phyloP scores from a whole-genome alignment of 2,797 vertebrate species.

The Melopsittacus undulatus region DNA sequence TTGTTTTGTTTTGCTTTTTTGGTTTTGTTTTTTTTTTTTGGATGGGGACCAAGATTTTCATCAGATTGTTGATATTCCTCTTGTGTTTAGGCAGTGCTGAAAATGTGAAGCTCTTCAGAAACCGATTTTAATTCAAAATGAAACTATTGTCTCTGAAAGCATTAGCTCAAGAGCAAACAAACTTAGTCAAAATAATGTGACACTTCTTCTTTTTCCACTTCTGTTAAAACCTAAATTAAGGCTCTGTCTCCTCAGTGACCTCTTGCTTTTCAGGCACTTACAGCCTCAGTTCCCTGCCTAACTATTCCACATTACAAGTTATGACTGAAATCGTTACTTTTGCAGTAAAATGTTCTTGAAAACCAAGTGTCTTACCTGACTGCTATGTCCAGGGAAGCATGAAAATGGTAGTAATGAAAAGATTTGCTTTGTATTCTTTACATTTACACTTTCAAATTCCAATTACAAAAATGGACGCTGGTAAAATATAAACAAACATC shows the following conservation, averaged over 20 bases:
- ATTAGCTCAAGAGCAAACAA: background rate
- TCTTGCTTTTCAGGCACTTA: background rate
- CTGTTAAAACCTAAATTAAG: background rate
- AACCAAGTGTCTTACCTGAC: conserved; percentile 39
- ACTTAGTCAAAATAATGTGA: conserved; percentile 16
- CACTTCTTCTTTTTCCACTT: background rate
- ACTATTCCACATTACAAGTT: conserved; percentile 6
- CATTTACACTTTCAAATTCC: conserved; percentile 61
- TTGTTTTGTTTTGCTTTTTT: background rate
- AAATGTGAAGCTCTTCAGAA: background rate
- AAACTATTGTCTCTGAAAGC: background rate
- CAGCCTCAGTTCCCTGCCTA: conserved; percentile 17
- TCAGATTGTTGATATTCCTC: background rate
- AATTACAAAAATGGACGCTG: conserved; percentile 55
- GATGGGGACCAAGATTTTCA: background rate
- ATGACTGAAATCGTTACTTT: conserved; percentile 59
- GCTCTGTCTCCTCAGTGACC: background rate
- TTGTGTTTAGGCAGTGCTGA: background rate
- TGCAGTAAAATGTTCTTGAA: conserved; percentile 60
- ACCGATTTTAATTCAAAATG: background rate
- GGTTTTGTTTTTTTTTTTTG: background rate
- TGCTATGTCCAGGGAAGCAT: conserved; percentile 65
- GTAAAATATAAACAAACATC: conserved; percentile 57
- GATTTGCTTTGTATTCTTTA: conserved; percentile 65
- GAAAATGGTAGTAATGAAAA: conserved; percentile 68